Evolutionary conservation across 2,797 vertebrate species (phyloP).

Genomic region (Peromyscus nudipes): DNA sequence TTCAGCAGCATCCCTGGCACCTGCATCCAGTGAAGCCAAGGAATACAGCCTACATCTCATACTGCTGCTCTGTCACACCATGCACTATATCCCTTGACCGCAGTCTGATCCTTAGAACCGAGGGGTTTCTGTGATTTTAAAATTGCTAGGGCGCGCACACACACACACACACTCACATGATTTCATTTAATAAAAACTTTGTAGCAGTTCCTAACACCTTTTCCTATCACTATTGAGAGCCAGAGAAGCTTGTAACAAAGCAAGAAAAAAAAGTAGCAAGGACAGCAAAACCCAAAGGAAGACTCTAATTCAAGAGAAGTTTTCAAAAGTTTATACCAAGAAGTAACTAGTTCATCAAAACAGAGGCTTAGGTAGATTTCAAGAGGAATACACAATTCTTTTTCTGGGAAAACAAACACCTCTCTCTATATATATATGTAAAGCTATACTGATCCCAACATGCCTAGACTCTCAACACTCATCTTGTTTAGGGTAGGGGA

Average conservation of each 20-base stretch:
- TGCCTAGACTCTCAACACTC: neutral
- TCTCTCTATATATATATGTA: neutral
- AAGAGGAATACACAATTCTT: neutral
- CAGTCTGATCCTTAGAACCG: neutral
- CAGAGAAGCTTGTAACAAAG: neutral
- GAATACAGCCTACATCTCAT: neutral
- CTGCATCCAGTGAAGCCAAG: neutral
- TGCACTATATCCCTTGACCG: neutral
- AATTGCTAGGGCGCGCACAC: neutral
- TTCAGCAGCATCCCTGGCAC: neutral
- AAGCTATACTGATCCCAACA: neutral
- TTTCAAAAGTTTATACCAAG: constrained; percentile 7
- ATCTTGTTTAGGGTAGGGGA: neutral
- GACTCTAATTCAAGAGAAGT: neutral
- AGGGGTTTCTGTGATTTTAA: neutral
- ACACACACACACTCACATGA: neutral
- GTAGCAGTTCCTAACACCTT: neutral
- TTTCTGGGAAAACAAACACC: neutral
- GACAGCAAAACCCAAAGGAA: neutral
- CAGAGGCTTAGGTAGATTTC: neutral
- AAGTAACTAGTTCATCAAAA: neutral
- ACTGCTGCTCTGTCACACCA: neutral
- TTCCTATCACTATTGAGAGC: neutral
- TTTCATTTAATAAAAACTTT: neutral
- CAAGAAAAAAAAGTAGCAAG: neutral